A percentile compares a stretch with the other conserved stretches of the same genome.
phyloP scores from a whole-genome alignment of 2,797 vertebrate genomes.

The Sardinella longiceps region DNA sequence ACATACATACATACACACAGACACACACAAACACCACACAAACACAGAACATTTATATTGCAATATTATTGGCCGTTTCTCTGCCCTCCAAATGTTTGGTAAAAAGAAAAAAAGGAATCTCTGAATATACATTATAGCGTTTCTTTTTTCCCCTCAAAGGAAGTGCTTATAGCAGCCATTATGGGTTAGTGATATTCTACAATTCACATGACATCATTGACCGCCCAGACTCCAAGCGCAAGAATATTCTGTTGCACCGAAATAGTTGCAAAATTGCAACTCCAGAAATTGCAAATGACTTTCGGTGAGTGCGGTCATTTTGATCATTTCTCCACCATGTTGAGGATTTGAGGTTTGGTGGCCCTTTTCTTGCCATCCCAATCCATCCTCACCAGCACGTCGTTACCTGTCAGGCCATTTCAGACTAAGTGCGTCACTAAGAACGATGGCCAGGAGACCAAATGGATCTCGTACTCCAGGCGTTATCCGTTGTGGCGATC shows the following conservation, averaged over 20 bases:
- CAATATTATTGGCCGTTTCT: slow-evolving; percentile 27
- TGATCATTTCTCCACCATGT: slow-evolving; percentile 35
- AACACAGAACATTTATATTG: slow-evolving; percentile 6
- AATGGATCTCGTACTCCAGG: neutral
- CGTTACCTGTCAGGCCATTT: neutral
- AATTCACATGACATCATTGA: slow-evolving; percentile 53
- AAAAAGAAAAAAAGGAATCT: slow-evolving; percentile 12
- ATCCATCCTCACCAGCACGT: neutral
- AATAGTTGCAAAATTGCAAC: slow-evolving; percentile 41
- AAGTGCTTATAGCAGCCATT: slow-evolving; percentile 17
- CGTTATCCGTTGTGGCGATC: neutral
- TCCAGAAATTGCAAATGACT: neutral
- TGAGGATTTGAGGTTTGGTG: neutral
- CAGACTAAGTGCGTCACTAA: neutral
- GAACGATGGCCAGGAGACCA: neutral
- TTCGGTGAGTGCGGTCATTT: slow-evolving; percentile 26
- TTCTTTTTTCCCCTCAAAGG: slow-evolving; percentile 1
- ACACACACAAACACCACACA: slow-evolving; percentile 35
- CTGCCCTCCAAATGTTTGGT: neutral
- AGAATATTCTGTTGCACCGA: slow-evolving; percentile 41
- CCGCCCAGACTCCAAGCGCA: slow-evolving; percentile 41
- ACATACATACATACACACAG: no score
- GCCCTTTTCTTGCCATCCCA: neutral
- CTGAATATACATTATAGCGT: slow-evolving; percentile 4
- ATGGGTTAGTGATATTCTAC: slow-evolving; percentile 39